phyloP scores from a whole-genome alignment of 2,797 vertebrate genomes.

The Microhierax caerulescens region DNA sequence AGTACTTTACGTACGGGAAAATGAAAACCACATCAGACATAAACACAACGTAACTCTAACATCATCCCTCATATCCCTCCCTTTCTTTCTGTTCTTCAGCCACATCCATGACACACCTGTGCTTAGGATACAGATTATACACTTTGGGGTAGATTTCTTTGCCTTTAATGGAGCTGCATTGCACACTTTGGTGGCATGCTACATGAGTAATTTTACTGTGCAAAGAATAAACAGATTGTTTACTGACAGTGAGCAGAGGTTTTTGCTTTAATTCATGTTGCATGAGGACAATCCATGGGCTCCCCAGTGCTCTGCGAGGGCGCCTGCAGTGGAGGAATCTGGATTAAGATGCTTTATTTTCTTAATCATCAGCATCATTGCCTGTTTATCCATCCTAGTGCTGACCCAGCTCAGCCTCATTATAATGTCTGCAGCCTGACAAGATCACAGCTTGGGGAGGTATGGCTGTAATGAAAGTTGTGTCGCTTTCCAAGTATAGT shows the following conservation, averaged over 20 bases:
- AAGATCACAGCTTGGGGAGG: background rate
- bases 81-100: background rate
- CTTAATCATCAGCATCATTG: background rate
- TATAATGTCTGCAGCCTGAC: background rate
- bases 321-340: background rate
- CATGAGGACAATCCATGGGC: background rate
- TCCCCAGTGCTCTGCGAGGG: background rate
- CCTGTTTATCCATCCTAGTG: background rate
- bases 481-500: background rate
- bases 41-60: background rate
- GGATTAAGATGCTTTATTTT: background rate
- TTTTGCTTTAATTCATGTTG: background rate
- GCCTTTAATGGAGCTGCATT: background rate
- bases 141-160: background rate
- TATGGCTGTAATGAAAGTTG: background rate
- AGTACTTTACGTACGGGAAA: background rate
- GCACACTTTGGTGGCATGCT: accelerated
- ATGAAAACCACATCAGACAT: background rate
- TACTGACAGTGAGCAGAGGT: background rate
- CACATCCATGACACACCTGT: background rate
- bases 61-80: background rate
- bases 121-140: background rate
- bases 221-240: background rate
- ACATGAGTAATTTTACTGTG: background rate
- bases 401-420: background rate